Percentiles rank a stretch among this genome's conserved stretches.
phyloP scores from a whole-genome alignment of 2,797 vertebrate genomes.

The Pogonophryne albipinna region DNA sequence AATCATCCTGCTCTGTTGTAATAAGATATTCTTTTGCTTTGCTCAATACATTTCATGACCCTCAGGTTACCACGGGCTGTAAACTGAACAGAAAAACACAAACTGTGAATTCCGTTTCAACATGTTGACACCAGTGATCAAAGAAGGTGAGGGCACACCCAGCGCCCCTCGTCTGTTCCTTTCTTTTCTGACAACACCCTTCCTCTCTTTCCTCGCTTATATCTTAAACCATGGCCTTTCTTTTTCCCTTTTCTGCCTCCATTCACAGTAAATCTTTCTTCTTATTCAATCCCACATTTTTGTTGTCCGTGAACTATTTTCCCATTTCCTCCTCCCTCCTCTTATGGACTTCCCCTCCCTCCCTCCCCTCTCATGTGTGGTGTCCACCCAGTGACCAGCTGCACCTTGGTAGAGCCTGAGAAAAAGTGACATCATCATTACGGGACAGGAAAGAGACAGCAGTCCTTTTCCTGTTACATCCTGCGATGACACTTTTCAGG shows the following conservation, averaged over 20 bases:
- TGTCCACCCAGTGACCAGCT: conserved; percentile 68
- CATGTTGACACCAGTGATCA: conserved; percentile 69
- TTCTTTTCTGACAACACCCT: conserved; percentile 73
- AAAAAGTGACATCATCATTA: conserved; percentile 59
- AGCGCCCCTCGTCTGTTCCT: conserved; percentile 62
- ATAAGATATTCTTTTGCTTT: not conserved
- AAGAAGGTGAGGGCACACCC: conserved; percentile 75
- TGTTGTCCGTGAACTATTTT: conserved; percentile 34
- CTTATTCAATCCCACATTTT: conserved; percentile 47
- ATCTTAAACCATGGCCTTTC: conserved; percentile 48
- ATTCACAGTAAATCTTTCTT: conserved; percentile 12
- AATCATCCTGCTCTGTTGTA: not conserved
- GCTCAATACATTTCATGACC: not conserved
- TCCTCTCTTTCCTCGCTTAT: conserved; percentile 73
- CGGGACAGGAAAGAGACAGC: conserved; percentile 46
- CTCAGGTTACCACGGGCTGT: conserved; percentile 8
- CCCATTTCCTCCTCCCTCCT: conserved; percentile 19
- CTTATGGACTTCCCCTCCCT: conserved; percentile 49
- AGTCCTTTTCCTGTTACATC: conserved; percentile 20
- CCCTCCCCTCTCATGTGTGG: conserved; percentile 60
- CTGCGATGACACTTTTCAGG: conserved; percentile 25
- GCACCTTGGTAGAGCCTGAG: conserved; percentile 43
- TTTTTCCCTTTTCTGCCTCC: conserved; percentile 34
- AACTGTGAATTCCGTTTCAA: conserved; percentile 60
- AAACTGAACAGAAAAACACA: conserved; percentile 33